Conservation (phyloP, 1,140 invertebrate species). For the fruit fly (Drosophila melanogaster) region DNA sequence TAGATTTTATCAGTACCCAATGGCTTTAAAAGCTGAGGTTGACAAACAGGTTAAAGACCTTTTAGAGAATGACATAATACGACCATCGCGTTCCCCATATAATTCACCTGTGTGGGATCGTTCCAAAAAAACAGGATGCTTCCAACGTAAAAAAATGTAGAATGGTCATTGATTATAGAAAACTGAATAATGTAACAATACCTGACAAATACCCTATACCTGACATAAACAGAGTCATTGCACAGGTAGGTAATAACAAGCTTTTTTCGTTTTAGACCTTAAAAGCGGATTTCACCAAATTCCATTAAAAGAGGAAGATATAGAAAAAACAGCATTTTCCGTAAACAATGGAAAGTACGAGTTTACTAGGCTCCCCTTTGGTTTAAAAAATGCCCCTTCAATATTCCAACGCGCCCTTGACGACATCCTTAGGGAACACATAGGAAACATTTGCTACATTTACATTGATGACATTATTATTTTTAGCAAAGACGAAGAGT, state of each 20-base stretch:
- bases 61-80: slow-evolving; percentile 47
- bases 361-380: neutral
- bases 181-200: neutral
- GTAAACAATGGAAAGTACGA: neutral
- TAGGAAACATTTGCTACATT: neutral
- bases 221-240: neutral
- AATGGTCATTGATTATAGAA: slow-evolving; percentile 3
- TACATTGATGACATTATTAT: neutral
- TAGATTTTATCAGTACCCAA: slow-evolving; percentile 51
- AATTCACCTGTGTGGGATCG: slow-evolving; percentile 48
- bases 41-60: slow-evolving; percentile 35
- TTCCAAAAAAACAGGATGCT: slow-evolving; percentile 1
- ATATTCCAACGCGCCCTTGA: neutral
- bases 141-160: slow-evolving; percentile 2
- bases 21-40: slow-evolving; percentile 42
- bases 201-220: neutral
- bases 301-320: neutral
- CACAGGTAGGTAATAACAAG: neutral
- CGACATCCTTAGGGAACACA: neutral
- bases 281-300: slow-evolving; percentile 8
- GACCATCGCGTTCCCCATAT: slow-evolving; percentile 46
- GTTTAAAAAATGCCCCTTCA: neutral
- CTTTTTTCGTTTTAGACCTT: slow-evolving; percentile 5
- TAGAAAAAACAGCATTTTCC: slow-evolving; percentile 1
- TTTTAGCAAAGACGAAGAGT: neutral